Evolutionary conservation across 2,888 invertebrate species (phyloP).

Genomic region (Blera fallax): DNA sequence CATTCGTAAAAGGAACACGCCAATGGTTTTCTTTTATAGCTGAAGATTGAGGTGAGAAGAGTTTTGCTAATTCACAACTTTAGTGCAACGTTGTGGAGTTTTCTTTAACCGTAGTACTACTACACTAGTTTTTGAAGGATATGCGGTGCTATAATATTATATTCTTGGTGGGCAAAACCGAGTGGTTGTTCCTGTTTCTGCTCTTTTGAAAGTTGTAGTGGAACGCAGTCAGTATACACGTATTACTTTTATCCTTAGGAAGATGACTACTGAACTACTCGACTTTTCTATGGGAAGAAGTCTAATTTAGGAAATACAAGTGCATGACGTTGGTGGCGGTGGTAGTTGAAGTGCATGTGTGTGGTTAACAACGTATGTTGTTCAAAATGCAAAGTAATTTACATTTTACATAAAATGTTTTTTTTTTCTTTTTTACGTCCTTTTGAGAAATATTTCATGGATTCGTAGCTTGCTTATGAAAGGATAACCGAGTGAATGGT

Average conservation of each 20-base stretch:
- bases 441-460: background rate
- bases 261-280: conserved; percentile 16
- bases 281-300: conserved; percentile 25
- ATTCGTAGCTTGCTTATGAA: background rate
- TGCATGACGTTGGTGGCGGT: background rate
- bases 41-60: conserved; percentile 45
- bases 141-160: conserved; percentile 57
- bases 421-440: background rate
- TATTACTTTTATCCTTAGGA: background rate
- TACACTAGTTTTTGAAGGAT: conserved; percentile 50
- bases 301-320: conserved; percentile 41
- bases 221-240: background rate
- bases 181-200: conserved; percentile 66
- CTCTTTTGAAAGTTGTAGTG: conserved; percentile 62
- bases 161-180: conserved; percentile 45
- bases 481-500: background rate
- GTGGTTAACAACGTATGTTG: conserved; percentile 16
- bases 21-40: background rate
- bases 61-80: conserved; percentile 59
- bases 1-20: background rate
- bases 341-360: background rate
- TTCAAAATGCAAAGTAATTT: conserved; percentile 18
- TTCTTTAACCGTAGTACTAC: conserved; percentile 16
- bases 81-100: conserved; percentile 18
- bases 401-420: conserved; percentile 16